Evolutionary conservation across 2,113 vertebrate species (phyloP).

Genomic region (Zosterops pallidus): DNA sequence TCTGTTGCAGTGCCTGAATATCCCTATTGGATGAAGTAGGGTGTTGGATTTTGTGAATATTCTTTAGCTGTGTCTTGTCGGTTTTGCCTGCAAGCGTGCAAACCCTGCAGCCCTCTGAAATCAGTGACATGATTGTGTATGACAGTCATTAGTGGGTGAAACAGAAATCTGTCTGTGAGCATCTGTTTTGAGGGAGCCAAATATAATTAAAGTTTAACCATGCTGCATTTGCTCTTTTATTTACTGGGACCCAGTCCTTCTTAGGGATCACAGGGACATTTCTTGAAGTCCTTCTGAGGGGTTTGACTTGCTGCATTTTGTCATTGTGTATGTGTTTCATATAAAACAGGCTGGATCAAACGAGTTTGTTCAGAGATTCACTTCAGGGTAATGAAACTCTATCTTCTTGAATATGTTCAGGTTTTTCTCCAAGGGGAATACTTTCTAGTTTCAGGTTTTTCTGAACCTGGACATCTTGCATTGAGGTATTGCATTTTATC

Average conservation of each 20-base stretch:
- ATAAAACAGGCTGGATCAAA: background rate
- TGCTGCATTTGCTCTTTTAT: constrained; percentile 53
- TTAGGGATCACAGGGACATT: background rate
- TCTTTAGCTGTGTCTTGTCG: background rate
- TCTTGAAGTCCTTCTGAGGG: background rate
- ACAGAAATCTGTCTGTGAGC: constrained; percentile 54
- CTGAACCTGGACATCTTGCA: background rate
- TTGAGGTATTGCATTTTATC: background rate
- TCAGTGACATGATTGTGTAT: constrained; percentile 55
- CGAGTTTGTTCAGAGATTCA: background rate
- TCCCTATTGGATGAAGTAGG: background rate
- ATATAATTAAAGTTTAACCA: constrained; percentile 54
- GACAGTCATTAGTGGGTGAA: constrained; percentile 65
- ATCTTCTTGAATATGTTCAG: background rate
- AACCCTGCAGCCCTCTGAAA: constrained; percentile 49
- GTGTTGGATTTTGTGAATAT: constrained; percentile 29
- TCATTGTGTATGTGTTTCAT: background rate
- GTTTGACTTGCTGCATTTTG: background rate
- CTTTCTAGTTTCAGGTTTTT: background rate
- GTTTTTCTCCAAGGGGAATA: background rate
- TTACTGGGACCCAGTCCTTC: background rate
- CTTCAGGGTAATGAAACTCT: background rate
- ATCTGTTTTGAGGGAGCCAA: constrained; percentile 61
- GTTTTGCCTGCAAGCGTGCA: constrained; percentile 11
- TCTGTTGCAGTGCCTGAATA: background rate